Base-by-base conservation (phyloP, 1,140 invertebrate genomes). In the Eriosoma lanigerum region DNA sequence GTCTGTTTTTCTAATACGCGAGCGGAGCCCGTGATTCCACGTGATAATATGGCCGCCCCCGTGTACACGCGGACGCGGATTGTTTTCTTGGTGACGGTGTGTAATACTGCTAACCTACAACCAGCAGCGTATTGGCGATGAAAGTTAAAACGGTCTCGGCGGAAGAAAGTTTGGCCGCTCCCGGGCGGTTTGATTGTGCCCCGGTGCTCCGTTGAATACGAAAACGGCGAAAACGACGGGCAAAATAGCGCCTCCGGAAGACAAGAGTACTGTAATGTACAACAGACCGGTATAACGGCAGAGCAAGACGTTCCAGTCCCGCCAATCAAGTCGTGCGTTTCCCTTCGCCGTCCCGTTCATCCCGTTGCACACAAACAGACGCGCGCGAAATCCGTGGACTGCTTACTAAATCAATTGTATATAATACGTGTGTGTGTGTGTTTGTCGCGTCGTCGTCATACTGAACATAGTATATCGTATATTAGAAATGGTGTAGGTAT, bases 331-430 rank as follows among this genome's bases (percentile, higher is more conserved):
- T 52, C 29, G 21, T 46, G 75, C 62, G 21, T 78, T 60, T 48
- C n/a, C n/a, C 46, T 73, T n/a, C 48, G 29, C 70, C 48, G 19
- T 48, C 29, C n/a, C n/a, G n/a, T n/a, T n/a, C n/a, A n/a, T n/a
- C n/a, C n/a, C n/a, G n/a, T n/a, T 13, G 15, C 24, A 24, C 29
- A 17, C 29, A 17, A 78, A 62, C 56, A 29, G 75, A 48, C 56
- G 75, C 56, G 46, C 56, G n/a, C 56, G 75, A 44, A n/a, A 62
- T 78, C 54, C 75, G 75, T 78, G 75, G 75, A 62, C 75, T 78
- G 75, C 75, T 62, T 78, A 78, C 75, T 78, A 78, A 78, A 78
- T 78, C 75, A 78, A 78, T 78, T 62, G 75, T 50, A 68, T 38
- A 21, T 48, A 48, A 15, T 64, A 5, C 19, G 60, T 38, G 19